Percentiles rank a stretch among this genome's conserved stretches.
Evolutionary conservation across 2,888 invertebrate genomes (phyloP).

Genomic region (Stenurella melanura): DNA sequence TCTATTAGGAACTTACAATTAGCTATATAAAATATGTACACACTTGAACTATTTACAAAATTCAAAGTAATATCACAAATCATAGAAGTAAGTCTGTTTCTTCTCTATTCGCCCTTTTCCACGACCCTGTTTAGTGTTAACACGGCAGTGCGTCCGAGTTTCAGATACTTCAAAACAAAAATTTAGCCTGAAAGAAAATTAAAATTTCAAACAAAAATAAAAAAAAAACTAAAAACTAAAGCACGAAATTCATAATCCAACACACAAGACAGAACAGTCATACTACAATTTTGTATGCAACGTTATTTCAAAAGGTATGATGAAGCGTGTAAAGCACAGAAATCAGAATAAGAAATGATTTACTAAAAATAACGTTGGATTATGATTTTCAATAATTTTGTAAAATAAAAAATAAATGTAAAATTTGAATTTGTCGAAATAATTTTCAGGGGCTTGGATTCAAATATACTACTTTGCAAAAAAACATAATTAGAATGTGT

Average conservation of each 20-base stretch:
- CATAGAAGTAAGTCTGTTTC: slow-evolving; percentile 56
- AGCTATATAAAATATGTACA: slow-evolving; percentile 57
- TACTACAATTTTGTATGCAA: no score
- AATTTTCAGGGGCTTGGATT: background rate
- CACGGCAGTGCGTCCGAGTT: slow-evolving; percentile 40
- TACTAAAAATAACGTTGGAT: background rate
- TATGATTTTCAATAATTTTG: slow-evolving; percentile 25
- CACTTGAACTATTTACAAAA: slow-evolving; percentile 51
- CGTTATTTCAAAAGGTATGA: no score
- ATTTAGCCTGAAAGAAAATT: slow-evolving; percentile 63
- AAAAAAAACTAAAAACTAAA: slow-evolving; percentile 49
- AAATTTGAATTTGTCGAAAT: no score
- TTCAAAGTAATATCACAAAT: slow-evolving; percentile 57
- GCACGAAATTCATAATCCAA: slow-evolving; percentile 37
- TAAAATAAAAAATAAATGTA: slow-evolving; percentile 21
- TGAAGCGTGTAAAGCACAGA: no score
- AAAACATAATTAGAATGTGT: no score
- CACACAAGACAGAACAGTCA: background rate
- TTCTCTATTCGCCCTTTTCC: slow-evolving; percentile 47
- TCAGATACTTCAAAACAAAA: slow-evolving; percentile 52
- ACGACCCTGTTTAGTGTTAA: slow-evolving; percentile 37
- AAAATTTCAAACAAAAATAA: slow-evolving; percentile 58
- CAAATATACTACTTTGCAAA: no score
- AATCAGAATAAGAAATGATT: no score
- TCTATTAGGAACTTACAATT: slow-evolving; percentile 64